A percentile compares a stretch with the other conserved stretches of the same genome.
Evolutionary conservation across 2,888 invertebrate species (phyloP).

Genomic region (Platycheirus rosarum): DNA sequence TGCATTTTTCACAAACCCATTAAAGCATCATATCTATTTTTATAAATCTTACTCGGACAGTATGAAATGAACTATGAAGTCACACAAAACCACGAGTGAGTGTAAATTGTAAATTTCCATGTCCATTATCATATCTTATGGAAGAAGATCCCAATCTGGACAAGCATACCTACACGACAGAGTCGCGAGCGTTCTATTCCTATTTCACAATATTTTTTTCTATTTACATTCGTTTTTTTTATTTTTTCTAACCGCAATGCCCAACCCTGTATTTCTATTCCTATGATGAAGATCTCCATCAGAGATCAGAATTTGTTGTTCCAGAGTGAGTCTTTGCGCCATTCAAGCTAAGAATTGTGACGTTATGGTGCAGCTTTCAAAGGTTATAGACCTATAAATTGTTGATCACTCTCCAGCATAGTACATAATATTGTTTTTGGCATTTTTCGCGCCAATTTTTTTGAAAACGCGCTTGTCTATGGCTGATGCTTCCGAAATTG

Average conservation of each 20-base stretch:
- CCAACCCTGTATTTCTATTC: conserved; percentile 61
- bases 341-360: conserved; percentile 5
- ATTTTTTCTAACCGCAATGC: conserved; percentile 29
- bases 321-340: conserved; percentile 4
- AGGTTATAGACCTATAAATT: conserved; percentile 61
- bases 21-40: conserved; percentile 41
- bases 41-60: conserved; percentile 34
- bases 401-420: conserved; percentile 33
- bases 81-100: conserved; percentile 66
- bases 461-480: conserved; percentile 11
- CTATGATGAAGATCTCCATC: conserved; percentile 15
- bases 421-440: neutral
- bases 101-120: conserved; percentile 71
- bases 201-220: conserved; percentile 28
- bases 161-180: conserved; percentile 64
- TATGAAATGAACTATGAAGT: conserved; percentile 12
- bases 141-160: conserved; percentile 70
- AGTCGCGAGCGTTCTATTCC: conserved; percentile 55
- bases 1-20: conserved; percentile 32
- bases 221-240: conserved; percentile 12
- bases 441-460: conserved; percentile 18
- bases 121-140: conserved; percentile 68
- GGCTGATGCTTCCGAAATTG: conserved; percentile 1
- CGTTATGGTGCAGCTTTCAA: conserved; percentile 35
- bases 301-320: too few species aligned